Evolutionary conservation across 2,113 vertebrate species (phyloP), one percentile per base, ranked within the genome.

Genomic region (Spheniscus mendiculus): DNA sequence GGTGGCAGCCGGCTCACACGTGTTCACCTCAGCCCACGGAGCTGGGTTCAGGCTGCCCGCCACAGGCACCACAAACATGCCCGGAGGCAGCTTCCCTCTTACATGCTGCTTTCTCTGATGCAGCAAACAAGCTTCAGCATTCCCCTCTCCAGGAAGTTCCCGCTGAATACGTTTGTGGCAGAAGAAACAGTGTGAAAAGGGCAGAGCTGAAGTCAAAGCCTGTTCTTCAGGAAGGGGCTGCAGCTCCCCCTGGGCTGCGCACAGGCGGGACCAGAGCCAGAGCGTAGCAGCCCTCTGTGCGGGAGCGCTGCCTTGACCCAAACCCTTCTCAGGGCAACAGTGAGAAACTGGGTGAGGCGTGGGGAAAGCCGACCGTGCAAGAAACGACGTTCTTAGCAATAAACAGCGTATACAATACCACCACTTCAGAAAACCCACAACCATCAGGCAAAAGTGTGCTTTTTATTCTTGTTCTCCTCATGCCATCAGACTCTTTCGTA

Each of bases 31-130:
- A 63, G 58, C 27, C 42, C 78, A 55, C 1, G 2, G 30, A 36
- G 3, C 30, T 1, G 3, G 12, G 26, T 16, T 47, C 0, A 3
- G 50, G 55, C 44, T 72, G 58, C 44, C 50, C 0, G 0, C n/a
- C 70, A 73, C 44, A 56, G 19, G 66, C 34, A 53, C 26, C 52
- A 53, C 30, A 71, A 50, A 61, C 8, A 2, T 0, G 2, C 32
- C 58, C 3, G 0, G 38, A 76, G 38, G 34, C 58, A 81, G 47
- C 49, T 40, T 59, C 65, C 27, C 59, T 77, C 49, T 49, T 6
- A 49, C 10, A 0, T 12, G 32, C 20, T 22, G 34, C 73, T 59
- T 58, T 14, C 44, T 65, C 40, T 47, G 45, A 30, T 8, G 30
- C 55, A 42, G 59, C 45, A 82, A 85, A 85, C 12, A 38, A 56